Percentiles rank a stretch among this genome's conserved stretches.
Conservation (phyloP, 1,140 invertebrate species). For the Bombus confusus region DNA sequence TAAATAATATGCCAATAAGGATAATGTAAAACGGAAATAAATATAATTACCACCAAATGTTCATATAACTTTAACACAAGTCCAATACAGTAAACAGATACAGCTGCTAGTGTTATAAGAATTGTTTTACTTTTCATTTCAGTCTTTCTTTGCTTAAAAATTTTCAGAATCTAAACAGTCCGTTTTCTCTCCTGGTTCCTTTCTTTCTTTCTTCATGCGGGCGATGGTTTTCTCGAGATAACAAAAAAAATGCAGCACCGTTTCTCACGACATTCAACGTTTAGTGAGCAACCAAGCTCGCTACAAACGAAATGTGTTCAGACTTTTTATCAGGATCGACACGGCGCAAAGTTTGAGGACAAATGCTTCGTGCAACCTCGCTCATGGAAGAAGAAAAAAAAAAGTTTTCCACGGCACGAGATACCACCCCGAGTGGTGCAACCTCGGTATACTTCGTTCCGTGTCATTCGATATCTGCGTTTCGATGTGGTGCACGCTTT, state of each 20-base stretch:
- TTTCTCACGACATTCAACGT: conserved; percentile 44
- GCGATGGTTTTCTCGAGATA: conserved; percentile 4
- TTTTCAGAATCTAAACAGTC: neutral
- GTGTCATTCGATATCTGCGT: conserved; percentile 32
- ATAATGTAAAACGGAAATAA: too few species aligned
- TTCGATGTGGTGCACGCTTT: neutral
- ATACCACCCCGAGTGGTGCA: neutral
- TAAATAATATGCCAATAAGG: too few species aligned
- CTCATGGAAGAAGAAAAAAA: neutral
- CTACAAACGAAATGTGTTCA: conserved; percentile 21
- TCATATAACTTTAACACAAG: too few species aligned
- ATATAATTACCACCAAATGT: too few species aligned
- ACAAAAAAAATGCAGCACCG: neutral
- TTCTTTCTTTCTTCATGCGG: neutral
- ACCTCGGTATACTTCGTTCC: conserved; percentile 9
- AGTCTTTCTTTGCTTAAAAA: neutral
- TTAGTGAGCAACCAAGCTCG: conserved; percentile 21
- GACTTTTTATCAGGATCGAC: conserved; percentile 51
- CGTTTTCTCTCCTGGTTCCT: neutral
- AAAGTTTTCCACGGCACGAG: conserved; percentile 24
- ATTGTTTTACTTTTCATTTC: neutral
- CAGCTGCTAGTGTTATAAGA: neutral
- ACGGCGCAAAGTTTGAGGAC: conserved; percentile 50
- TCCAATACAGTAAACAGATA: too few species aligned
- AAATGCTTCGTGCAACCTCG: conserved; percentile 46